These are phyloP conservation scores for Bombus polaris DNA, from an alignment of 1,140 invertebrate genomes.

Conservation along the genomic window DNA sequence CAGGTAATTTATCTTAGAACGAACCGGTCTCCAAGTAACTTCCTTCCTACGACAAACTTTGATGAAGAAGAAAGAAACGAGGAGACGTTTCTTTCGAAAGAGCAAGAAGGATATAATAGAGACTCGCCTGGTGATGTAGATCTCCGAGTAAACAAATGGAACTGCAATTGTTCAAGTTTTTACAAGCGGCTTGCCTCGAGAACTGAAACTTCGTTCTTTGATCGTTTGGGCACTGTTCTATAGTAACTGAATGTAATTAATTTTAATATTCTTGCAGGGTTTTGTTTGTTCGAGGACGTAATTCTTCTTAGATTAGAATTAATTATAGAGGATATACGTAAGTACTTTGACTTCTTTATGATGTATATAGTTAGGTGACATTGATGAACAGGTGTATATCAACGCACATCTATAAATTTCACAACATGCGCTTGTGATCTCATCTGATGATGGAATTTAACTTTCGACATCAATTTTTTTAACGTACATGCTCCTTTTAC, in stretches of 20 bases:
- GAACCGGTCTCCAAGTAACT: slow-evolving; percentile 54
- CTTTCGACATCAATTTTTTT: background rate
- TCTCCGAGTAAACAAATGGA: background rate
- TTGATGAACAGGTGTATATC: background rate
- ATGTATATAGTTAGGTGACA: background rate
- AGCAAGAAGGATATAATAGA: background rate
- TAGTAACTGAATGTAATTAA: background rate
- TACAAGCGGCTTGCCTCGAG: background rate
- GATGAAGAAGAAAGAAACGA: background rate
- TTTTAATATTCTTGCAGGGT: too few relatives aligned
- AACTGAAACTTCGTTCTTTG: background rate
- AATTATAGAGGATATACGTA: background rate
- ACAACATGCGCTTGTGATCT: background rate
- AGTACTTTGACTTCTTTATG: background rate
- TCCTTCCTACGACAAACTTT: slow-evolving; percentile 39
- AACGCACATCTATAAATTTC: background rate
- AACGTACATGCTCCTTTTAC: background rate
- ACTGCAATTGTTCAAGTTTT: background rate
- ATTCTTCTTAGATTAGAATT: background rate
- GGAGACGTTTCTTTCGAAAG: background rate
- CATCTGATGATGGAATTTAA: background rate
- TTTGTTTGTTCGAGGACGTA: background rate
- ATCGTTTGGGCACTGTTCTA: background rate
- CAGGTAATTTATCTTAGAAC: slow-evolving; percentile 52
- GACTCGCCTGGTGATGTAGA: background rate